These are phyloP conservation scores for Lepidonotus clava DNA, from an alignment of 2,888 invertebrate species.

Conservation along the genomic window DNA sequence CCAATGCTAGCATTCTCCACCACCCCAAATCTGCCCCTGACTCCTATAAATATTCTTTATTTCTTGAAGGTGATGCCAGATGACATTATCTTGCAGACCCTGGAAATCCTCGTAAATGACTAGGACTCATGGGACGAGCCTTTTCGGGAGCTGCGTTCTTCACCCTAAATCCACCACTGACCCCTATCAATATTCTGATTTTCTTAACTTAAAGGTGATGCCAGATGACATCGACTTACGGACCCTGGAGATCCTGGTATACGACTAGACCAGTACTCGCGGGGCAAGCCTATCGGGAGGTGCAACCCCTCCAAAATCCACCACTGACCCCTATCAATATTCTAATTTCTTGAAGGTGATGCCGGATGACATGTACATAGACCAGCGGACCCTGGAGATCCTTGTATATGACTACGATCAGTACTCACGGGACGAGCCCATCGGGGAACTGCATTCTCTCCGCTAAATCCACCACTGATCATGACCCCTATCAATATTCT, in stretches of 20 bases:
- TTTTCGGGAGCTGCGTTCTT: constrained; percentile 84
- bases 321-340: no score
- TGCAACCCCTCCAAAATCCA: constrained; percentile 83
- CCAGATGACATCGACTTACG: constrained; percentile 41
- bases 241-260: constrained; percentile 84
- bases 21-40: no score
- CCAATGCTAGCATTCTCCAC: constrained; percentile 83
- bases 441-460: constrained; percentile 85
- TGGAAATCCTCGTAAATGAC: constrained; percentile 85
- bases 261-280: constrained; percentile 85
- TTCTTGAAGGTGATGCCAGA: constrained; percentile 41
- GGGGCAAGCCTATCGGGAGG: constrained; percentile 85
- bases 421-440: constrained; percentile 85
- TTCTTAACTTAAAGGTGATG: no score
- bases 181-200: no score
- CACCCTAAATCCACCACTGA: no score
- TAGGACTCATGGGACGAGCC: constrained; percentile 85
- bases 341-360: no score
- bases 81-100: constrained; percentile 72
- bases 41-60: no score
- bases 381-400: constrained; percentile 83
- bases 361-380: constrained; percentile 52
- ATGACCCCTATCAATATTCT: no score
- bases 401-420: constrained; percentile 86
- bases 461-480: no score